A percentile compares a stretch with the other conserved stretches of the same genome.
Conservation (phyloP, 2,797 vertebrate species). For the Urosaurus nigricauda region DNA sequence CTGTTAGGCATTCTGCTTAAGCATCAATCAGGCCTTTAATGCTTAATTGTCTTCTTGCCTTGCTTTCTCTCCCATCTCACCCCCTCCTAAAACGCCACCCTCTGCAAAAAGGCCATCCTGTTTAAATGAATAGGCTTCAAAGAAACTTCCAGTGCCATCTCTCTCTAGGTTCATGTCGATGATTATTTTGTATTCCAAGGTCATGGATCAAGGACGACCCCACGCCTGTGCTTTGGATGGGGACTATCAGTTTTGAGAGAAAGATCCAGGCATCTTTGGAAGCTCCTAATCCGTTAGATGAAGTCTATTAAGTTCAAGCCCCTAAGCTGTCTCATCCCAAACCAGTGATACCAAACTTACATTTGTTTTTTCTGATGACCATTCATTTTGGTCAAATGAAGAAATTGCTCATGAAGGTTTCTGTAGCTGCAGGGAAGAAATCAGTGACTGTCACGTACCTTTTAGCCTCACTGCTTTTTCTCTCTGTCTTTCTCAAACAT, state of each 20-base stretch:
- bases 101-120: slow-evolving; percentile 60
- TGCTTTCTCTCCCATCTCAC: neutral
- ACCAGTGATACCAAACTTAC: slow-evolving; percentile 81
- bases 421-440: slow-evolving; percentile 85
- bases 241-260: slow-evolving; percentile 82
- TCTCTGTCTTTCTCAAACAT: slow-evolving; percentile 78
- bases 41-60: slow-evolving; percentile 73
- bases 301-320: slow-evolving; percentile 84
- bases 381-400: slow-evolving; percentile 85
- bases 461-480: slow-evolving; percentile 76
- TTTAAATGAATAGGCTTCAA: slow-evolving; percentile 72
- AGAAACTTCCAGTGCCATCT: slow-evolving; percentile 69
- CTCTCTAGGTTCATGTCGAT: slow-evolving; percentile 57
- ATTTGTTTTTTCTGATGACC: slow-evolving; percentile 83
- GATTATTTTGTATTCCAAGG: slow-evolving; percentile 78
- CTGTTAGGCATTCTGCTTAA: slow-evolving; percentile 78
- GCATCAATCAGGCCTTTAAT: slow-evolving; percentile 75
- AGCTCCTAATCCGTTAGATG: slow-evolving; percentile 81
- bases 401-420: slow-evolving; percentile 78
- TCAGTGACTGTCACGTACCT: slow-evolving; percentile 88
- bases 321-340: slow-evolving; percentile 81
- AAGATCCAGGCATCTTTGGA: slow-evolving; percentile 79
- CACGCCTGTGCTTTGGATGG: slow-evolving; percentile 81
- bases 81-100: neutral
- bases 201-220: slow-evolving; percentile 81